Conservation (phyloP, 2,797 vertebrate genomes). For the Synanceia verrucosa region DNA sequence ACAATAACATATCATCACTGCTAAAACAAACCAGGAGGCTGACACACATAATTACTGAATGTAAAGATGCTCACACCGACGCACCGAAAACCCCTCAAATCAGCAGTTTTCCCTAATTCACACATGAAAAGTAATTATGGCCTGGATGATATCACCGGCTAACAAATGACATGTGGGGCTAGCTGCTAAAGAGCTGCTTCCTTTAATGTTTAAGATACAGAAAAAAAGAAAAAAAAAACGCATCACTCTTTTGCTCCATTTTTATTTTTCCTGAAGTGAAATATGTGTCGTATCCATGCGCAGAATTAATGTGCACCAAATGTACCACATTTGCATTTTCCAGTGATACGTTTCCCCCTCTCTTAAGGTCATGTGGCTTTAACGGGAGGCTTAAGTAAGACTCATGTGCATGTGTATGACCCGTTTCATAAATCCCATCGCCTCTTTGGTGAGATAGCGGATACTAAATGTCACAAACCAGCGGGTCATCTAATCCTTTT, state of each 20-base stretch:
- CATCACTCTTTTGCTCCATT: constrained; percentile 66
- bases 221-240: constrained; percentile 58
- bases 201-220: constrained; percentile 64
- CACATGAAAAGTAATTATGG: constrained; percentile 66
- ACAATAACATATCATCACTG: no score
- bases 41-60: constrained; percentile 61
- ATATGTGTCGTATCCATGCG: constrained; percentile 75
- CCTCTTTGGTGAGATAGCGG: constrained; percentile 64
- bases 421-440: constrained; percentile 82
- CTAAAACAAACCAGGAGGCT: constrained; percentile 39
- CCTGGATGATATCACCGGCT: constrained; percentile 57
- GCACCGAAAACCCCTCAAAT: constrained; percentile 64
- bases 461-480: constrained; percentile 82
- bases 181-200: constrained; percentile 70
- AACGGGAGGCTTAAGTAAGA: constrained; percentile 79
- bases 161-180: constrained; percentile 58
- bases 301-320: constrained; percentile 81
- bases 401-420: constrained; percentile 76
- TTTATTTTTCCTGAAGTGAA: constrained; percentile 77
- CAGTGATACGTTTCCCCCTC: constrained; percentile 75
- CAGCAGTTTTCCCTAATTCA: constrained; percentile 65
- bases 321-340: constrained; percentile 77
- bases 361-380: constrained; percentile 84
- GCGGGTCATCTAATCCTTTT: constrained; percentile 77
- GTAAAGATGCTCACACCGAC: constrained; percentile 55